Base-by-base conservation (phyloP, 1,140 invertebrate genomes). In the Bombus sibiricus region DNA sequence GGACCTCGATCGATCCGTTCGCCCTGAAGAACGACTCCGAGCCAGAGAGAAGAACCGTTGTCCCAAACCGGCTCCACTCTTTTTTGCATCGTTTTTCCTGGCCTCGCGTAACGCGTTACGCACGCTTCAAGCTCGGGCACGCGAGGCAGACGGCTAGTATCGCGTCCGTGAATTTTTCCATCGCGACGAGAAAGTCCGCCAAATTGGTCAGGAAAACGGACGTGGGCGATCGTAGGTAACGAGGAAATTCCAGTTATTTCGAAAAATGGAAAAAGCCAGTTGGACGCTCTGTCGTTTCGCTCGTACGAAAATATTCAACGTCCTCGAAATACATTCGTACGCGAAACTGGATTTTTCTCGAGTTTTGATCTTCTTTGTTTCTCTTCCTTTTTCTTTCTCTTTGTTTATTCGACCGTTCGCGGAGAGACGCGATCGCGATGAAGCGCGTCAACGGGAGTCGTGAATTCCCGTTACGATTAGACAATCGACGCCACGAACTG, bases 1-100 rank as follows among this genome's bases (percentile, higher is more conserved):
- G 66, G 77, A 81, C 83, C 83, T 85, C 77, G 68, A 85, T 85
- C 83, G 83, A 85, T 81, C 83, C 78, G 68, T n/a, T 41, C 68
- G 57, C 28, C 57, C 59, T 22, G 37, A 78, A 77, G 73, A 82
- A 72, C 68, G 28, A 72, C 68, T 28, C 28, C 39, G 25, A 34
- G 32, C 39, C 22, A 41, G 32, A 32, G 73, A n/a, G 74, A 76
- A 77, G 47, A 83, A 83, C 72, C 62, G 81, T 77, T 68, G 41
- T 25, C 62, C 59, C 13, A 59, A 82, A 82, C 71, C 69, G 73
- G 81, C 74, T 77, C 47, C 59, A 47, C 8, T 18, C 57, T 37
- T 37, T 41, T 28, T 32, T 32, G 2, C 22, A 25, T 43, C 6
- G 41, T 47, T 68, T 53, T n/a, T n/a, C 41, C 37, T 62, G 62